Base-by-base conservation (phyloP, 2,113 vertebrate species). In the Lichenostomus cassidix region DNA sequence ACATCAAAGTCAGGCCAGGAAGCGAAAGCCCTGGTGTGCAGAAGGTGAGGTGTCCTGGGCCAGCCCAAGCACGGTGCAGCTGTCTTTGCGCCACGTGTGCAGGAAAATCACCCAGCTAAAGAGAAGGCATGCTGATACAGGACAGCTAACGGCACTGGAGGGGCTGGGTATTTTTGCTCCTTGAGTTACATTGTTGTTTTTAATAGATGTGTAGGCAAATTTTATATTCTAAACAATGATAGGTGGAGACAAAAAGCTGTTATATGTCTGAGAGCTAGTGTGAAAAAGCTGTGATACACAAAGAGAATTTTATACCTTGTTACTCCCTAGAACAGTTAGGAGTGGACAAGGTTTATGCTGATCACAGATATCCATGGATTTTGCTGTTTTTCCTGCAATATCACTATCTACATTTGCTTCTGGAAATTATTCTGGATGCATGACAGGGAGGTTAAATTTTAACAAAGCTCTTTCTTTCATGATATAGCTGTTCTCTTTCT, bases 381-480 rank as follows among this genome's bases (percentile, higher is more conserved):
- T 95, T 95, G 59, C 63, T 35, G 14, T 71, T 50, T 90, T 71
- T 73, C 17, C 75, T 78, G 55, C 44, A 69, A 37, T 58, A 88
- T 50, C 63, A 65, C 44, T 77, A 10, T 80, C 78, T 80, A 31
- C 56, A 49, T 91, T 90, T 77, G 31, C 71, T 76, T 83, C 82
- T 86, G 75, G 49, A 94, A 95, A 77, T 63, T 80, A 88, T 74
- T 88, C 42, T 77, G 64, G 75, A 55, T 73, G 55, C 0, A 1
- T 58, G 50, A 63, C 59, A 74, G 28, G 63, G 71, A 83, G 49
- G 55, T 94, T 91, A 96, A 94, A 90, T 93, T 95, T 93, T 93
- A 95, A 90, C 78, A 70, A 67, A 73, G 71, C 29, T 95, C 56
- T 53, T 90, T 80, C 42, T 77, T 95, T 67, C 64, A 52, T 78